Evolutionary conservation across 1,140 invertebrate genomes (phyloP), one percentile per base, ranked within the genome.

Genomic region (Drosophila azteca): DNA sequence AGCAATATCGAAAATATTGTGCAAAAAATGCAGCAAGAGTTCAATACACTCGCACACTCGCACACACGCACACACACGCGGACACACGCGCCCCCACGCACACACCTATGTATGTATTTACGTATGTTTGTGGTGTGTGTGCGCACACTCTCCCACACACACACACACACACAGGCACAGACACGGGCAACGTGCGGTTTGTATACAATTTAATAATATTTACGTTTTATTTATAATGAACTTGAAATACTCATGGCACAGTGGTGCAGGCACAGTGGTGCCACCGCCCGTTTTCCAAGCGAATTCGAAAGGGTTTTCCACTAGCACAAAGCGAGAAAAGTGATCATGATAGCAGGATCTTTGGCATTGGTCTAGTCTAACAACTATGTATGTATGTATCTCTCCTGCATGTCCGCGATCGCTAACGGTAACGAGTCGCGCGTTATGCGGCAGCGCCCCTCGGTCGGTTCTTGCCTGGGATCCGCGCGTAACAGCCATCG

Each of bases 201-300:
- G 68, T 77, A 87, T 73, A 87, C 52, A 82, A 85, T 79, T 85
- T 82, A 85, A 85, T 87, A 85, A 85, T 85, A 85, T 85, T 85
- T 82, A 85, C 82, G 83, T 85, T 85, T 82, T 82, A 64, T 88
- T 82, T 79, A 88, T 88, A 88, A 82, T 87, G 82, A 87, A 87
- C 82, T 87, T 87, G 82, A 87, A 87, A 79, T 58, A 75, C 52
- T 52, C 35, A 39, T 51, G 49, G 76, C 66, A 67, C 43, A 79
- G 70, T 85, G 82, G 81, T 67, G 13, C 41, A n/a, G 49, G 76
- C 66, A 67, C 43, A 79, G 70, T 85, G 82, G 81, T 67, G 13
- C 41, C 43, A 57, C 24, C 3, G 6, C 29, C 1, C 1, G 3
- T 46, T 62, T 51, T 11, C 13, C 15, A 13, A 46, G 24, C 7